Evolutionary conservation across 1,140 invertebrate genomes (phyloP), one percentile per base, ranked within the genome.

Genomic region (Lordiphosa clarofinis): DNA sequence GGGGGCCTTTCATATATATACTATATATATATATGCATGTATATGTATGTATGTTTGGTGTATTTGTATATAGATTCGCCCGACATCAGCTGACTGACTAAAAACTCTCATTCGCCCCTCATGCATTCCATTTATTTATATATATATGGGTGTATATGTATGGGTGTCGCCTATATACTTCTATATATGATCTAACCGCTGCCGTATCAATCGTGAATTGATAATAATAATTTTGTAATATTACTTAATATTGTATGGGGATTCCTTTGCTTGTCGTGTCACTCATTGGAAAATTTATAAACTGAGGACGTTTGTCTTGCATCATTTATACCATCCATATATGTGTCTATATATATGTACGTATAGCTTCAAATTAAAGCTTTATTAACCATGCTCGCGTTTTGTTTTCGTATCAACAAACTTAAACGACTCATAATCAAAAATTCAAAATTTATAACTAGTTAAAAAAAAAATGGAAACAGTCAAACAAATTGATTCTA

Each of bases 321-420:
- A 50, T 46, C 39, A 49, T 58, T 65, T 55, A 54, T 63, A 33
- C 42, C 48, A 31, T 54, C 56, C 63, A 64, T 62, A 58, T 68
- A 66, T 69, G 49, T 62, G 60, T 66, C 44, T 55, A 68, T 72
- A 68, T 72, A 76, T 76, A 82, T 61, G 58, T 53, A 71, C 84
- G 73, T 76, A 78, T 87, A 87, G 87, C 82, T 88, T 86, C 76
- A 88, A 88, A 88, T 88, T 88, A 88, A 88, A 88, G 86, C 86
- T 88, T 88, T 88, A 86, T 88, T 88, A 88, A 88, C 86, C 86
- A 88, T 88, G 86, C 86, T 87, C 81, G 86, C 81, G 73, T 79
- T 86, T 78, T 71, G 56, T 79, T 86, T 79, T 86, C 66, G 73
- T 86, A 79, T 86, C 74, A 86, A 84, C 78, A 84, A 84, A 84